Conservation (phyloP, 2,797 vertebrate genomes). For the Acrossocheilus fasciatus region DNA sequence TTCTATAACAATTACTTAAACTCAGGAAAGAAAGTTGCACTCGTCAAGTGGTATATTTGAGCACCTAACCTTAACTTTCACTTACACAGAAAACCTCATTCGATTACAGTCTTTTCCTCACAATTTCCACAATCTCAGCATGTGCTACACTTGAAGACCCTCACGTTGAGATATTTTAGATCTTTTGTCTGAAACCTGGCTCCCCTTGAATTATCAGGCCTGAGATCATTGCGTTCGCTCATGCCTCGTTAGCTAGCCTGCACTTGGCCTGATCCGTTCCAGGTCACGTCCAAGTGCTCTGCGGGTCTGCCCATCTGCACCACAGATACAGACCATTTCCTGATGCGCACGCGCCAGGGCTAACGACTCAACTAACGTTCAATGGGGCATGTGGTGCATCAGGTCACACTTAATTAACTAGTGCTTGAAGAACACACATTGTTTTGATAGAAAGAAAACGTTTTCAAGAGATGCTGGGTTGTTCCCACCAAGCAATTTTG, state of each 20-base stretch:
- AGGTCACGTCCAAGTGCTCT: conserved; percentile 69
- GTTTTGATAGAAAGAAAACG: conserved; percentile 2
- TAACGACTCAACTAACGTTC: conserved; percentile 28
- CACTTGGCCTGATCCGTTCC: conserved; percentile 70
- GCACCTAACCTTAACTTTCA: neutral
- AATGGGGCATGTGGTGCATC: conserved; percentile 29
- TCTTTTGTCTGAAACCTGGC: conserved; percentile 64
- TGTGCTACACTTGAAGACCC: conserved; percentile 25
- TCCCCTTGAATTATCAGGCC: conserved; percentile 80
- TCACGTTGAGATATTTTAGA: neutral
- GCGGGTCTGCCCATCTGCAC: conserved; percentile 63
- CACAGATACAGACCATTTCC: conserved; percentile 53
- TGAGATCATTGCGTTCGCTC: conserved; percentile 77
- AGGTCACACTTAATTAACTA: conserved; percentile 47
- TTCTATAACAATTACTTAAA: neutral
- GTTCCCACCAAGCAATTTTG: neutral
- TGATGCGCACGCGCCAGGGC: conserved; percentile 24
- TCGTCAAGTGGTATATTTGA: neutral
- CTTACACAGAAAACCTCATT: neutral
- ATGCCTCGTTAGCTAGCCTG: conserved; percentile 77
- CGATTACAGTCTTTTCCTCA: neutral
- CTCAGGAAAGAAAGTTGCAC: neutral
- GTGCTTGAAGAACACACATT: conserved; percentile 26
- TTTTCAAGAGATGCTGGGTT: neutral
- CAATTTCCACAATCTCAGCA: neutral